Base-by-base conservation (phyloP, 1,140 invertebrate genomes). In the Steinernema feltiae region DNA sequence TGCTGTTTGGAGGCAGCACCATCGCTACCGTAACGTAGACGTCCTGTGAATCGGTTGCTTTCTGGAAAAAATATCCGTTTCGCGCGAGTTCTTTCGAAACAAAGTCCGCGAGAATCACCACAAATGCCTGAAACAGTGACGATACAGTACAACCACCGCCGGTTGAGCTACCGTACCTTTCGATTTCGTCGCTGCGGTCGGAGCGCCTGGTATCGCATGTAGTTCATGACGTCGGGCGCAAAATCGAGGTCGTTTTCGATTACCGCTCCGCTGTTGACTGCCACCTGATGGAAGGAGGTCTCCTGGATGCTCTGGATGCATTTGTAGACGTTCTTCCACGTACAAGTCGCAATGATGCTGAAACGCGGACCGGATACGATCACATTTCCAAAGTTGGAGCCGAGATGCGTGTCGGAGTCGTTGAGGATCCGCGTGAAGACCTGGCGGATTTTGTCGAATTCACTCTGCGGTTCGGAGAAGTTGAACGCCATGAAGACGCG, bases 401-500 rank as follows among this genome's bases (percentile, higher is more conserved):
- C 53, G 53, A 63, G 24, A 21, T 63, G 53, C 24, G 24, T 27
- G 12, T 12, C 3, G 53, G 53, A 63, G 53, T 63, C 53, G 53
- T 63, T 63, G 53, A 63, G 53, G 53, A 63, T 21, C 15, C 53
- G 53, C 15, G 53, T 27, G 53, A 63, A 63, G 53, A 63, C 24
- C 12, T 3, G 2, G 12, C 53, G 53, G 24, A 63, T 27, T 27
- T 63, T 15, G 53, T 63, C 53, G 53, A 63, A 63, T 27, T 63
- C 53, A 21, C 12, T 7, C 24, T 63, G 7, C 12, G 53, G 53
- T 7, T 63, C 53, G 7, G 53, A 63, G 53, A 63, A 63, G 53
- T 63, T 63, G 53, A 63, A 63, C 15, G 53, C 53, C 53, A 63
- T 63, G 53, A 63, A 63, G 53, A 63, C 53, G 53, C 53, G 53